A percentile compares a stretch with the other conserved stretches of the same genome.
These are phyloP conservation scores for Rhipidura dahli DNA, from an alignment of 2,113 vertebrate genomes.

Conservation along the genomic window DNA sequence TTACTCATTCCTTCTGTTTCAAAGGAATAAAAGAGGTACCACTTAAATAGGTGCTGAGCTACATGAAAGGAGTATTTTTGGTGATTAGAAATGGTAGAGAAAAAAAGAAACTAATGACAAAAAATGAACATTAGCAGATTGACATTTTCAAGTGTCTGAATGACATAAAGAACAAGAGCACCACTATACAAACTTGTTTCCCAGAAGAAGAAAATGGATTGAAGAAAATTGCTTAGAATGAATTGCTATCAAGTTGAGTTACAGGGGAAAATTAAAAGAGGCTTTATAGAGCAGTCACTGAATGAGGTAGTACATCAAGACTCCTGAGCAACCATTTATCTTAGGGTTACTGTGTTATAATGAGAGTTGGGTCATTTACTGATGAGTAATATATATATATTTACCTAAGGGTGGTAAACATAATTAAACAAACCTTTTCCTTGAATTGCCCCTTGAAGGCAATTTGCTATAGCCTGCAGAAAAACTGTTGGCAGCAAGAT, in stretches of 20 bases:
- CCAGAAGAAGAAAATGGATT: constrained; percentile 10
- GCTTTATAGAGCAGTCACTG: neutral
- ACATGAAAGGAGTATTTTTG: constrained; percentile 3
- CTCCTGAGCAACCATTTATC: neutral
- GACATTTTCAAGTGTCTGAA: constrained; percentile 19
- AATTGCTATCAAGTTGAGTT: constrained; percentile 2
- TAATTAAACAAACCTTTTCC: neutral
- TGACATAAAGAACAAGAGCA: constrained; percentile 20
- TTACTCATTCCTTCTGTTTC: neutral
- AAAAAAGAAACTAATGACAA: constrained; percentile 12
- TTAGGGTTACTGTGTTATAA: neutral
- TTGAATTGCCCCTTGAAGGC: neutral
- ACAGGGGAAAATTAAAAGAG: constrained; percentile 5
- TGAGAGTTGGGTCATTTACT: neutral
- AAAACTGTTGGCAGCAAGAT: neutral
- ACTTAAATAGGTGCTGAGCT: neutral
- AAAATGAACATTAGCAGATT: neutral
- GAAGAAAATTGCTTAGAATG: constrained; percentile 17
- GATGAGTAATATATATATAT: neutral
- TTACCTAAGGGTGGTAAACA: neutral
- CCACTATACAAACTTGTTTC: constrained; percentile 9
- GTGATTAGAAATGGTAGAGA: neutral
- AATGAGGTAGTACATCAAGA: neutral
- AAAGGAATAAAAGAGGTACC: neutral
- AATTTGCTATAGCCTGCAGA: neutral